A percentile compares a stretch with the other conserved stretches of the same genome.
phyloP scores from a whole-genome alignment of 2,888 invertebrate species.

The Caenorhabditis panamensis region DNA sequence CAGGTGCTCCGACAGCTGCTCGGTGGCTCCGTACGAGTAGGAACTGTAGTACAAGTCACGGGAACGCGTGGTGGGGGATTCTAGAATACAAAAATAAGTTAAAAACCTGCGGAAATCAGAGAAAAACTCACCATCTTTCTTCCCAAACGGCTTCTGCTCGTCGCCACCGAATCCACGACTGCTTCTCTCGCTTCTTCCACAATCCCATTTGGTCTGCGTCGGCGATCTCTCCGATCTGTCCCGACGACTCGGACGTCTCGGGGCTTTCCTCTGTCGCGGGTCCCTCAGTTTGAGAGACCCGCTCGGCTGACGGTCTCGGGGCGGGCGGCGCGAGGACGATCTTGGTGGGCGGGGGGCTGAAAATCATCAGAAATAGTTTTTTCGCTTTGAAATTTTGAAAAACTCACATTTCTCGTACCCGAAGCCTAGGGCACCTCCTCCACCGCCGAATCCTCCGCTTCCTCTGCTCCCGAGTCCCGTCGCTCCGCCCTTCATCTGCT shows the following conservation, averaged over 20 bases:
- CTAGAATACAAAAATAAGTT: background rate
- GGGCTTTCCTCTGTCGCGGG: background rate
- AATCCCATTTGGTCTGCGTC: background rate
- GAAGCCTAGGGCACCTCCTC: background rate
- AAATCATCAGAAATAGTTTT: too few relatives aligned
- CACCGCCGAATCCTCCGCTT: background rate
- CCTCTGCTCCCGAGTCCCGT: background rate
- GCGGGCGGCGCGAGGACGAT: too few relatives aligned
- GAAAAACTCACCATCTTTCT: too few relatives aligned
- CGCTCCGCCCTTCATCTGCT: background rate
- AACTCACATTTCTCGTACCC: background rate
- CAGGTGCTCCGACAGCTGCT: background rate
- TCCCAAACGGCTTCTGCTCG: too few relatives aligned
- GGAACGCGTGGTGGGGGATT: background rate
- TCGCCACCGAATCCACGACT: too few relatives aligned
- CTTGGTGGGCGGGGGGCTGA: too few relatives aligned
- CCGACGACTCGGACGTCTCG: background rate
- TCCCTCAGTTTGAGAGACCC: too few relatives aligned
- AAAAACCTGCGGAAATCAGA: too few relatives aligned
- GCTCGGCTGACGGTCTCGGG: too few relatives aligned
- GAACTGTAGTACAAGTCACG: slow-evolving; percentile 1
- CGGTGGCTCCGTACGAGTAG: slow-evolving; percentile 10
- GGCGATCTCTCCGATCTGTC: background rate
- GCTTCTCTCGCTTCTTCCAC: background rate
- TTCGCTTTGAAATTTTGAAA: too few relatives aligned